phyloP scores from a whole-genome alignment of 2,888 invertebrate species.

The Amphipoea oculea region DNA sequence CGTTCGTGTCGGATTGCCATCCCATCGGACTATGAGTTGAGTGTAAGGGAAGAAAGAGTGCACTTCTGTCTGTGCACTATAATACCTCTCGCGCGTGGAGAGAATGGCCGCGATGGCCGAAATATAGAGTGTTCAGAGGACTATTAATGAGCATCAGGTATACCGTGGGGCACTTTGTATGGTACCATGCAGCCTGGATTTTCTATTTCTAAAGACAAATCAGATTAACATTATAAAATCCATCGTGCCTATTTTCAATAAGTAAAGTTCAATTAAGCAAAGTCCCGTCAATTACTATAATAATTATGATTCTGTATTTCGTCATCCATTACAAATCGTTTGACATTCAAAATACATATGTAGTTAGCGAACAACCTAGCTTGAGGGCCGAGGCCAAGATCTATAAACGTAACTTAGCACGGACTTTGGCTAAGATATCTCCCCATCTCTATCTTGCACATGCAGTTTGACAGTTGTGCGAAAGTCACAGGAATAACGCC shows the following conservation, averaged over 20 bases:
- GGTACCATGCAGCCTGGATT: neutral
- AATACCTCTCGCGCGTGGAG: neutral
- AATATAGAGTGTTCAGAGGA: neutral
- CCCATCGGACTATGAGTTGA: neutral
- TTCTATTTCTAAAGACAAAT: neutral
- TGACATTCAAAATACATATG: slow-evolving; percentile 27
- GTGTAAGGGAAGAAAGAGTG: neutral
- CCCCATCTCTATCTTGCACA: neutral
- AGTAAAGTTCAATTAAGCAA: neutral
- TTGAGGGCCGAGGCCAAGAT: neutral
- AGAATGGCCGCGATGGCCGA: neutral
- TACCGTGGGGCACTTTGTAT: neutral
- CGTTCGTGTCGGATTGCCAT: neutral
- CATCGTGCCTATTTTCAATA: neutral
- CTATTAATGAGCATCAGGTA: neutral
- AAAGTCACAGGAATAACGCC: neutral
- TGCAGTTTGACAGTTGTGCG: neutral
- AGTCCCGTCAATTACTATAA: slow-evolving; percentile 21
- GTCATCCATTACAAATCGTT: slow-evolving; percentile 26
- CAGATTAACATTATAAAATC: neutral
- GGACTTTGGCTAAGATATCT: neutral
- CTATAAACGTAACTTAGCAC: neutral
- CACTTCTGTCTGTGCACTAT: neutral
- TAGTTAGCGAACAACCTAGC: neutral
- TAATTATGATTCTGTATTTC: slow-evolving; percentile 24